A percentile compares a stretch with the other conserved stretches of the same genome.
Evolutionary conservation across 2,797 vertebrate species (phyloP).

Genomic region (Lutjanus argentimaculatus): DNA sequence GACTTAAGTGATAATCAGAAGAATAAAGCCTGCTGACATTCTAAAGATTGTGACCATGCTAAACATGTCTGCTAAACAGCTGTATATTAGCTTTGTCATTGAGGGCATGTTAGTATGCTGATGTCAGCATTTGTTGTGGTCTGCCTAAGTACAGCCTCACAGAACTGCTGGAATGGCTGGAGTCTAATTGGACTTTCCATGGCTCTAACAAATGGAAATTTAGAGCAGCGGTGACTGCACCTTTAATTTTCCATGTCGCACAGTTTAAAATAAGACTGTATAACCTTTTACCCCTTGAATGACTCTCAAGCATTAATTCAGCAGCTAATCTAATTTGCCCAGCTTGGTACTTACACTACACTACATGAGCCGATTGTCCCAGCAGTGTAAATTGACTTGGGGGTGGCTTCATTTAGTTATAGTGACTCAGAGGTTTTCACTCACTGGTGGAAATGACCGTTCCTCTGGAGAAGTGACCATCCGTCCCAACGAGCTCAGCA

Average conservation of each 20-base stretch:
- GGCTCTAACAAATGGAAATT: neutral
- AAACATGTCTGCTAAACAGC: neutral
- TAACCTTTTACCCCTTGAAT: neutral
- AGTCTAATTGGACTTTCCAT: neutral
- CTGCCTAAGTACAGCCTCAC: too few relatives aligned
- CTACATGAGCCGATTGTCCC: conserved; percentile 7
- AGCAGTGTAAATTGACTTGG: conserved; percentile 7
- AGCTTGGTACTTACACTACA: neutral
- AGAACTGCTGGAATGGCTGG: neutral
- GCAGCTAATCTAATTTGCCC: conserved; percentile 17
- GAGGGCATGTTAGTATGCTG: neutral
- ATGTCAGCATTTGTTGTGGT: neutral
- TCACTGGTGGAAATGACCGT: conserved; percentile 12
- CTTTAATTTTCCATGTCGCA: neutral
- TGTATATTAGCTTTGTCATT: neutral
- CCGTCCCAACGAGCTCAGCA: neutral
- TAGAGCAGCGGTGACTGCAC: neutral
- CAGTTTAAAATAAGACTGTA: neutral
- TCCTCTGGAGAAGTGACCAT: conserved; percentile 22
- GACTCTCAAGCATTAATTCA: conserved; percentile 2
- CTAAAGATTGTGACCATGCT: neutral
- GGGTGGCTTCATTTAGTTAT: neutral
- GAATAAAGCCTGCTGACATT: neutral
- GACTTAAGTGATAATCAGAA: too few relatives aligned
- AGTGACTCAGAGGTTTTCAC: conserved; percentile 4